phyloP scores from a whole-genome alignment of 1,140 invertebrate genomes.

The Drosophila baimaii region DNA sequence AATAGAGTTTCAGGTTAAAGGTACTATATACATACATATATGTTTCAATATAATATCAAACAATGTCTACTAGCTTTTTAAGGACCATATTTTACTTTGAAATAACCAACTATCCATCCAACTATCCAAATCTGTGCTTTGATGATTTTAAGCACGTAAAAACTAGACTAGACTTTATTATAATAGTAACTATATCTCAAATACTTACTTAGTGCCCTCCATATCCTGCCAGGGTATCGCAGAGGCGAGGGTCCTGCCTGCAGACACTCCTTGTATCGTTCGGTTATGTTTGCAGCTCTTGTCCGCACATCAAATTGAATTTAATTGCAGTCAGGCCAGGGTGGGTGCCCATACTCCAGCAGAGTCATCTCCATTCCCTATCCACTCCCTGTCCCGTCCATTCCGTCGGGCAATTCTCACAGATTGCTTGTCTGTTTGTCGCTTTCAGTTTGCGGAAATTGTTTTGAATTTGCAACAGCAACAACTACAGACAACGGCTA shows the following conservation, averaged over 20 bases:
- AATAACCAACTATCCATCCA: not conserved
- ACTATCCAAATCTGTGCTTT: not conserved
- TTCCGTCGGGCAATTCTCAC: not conserved
- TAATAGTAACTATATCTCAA: not conserved
- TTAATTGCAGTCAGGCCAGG: conserved; percentile 62
- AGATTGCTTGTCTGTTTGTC: conserved; percentile 57
- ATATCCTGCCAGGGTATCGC: conserved; percentile 15
- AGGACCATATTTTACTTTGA: not conserved
- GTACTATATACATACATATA: not conserved
- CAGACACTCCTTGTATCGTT: not conserved
- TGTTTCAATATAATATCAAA: no score
- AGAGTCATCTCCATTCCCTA: conserved; percentile 2
- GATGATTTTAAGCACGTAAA: no score
- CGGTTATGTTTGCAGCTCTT: conserved; percentile 36
- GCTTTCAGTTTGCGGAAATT: conserved; percentile 57
- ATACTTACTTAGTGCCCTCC: no score
- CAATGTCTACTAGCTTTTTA: not conserved
- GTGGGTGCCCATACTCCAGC: conserved; percentile 13
- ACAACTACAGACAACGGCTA: conserved; percentile 19
- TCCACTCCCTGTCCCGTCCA: not conserved
- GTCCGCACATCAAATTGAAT: conserved; percentile 72
- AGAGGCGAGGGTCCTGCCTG: not conserved
- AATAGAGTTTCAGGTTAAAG: not conserved
- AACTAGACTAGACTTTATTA: not conserved
- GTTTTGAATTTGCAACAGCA: conserved; percentile 66